These are phyloP conservation scores for Dryocosmus kuriphilus DNA, from an alignment of 2,888 invertebrate genomes.

Conservation along the genomic window DNA sequence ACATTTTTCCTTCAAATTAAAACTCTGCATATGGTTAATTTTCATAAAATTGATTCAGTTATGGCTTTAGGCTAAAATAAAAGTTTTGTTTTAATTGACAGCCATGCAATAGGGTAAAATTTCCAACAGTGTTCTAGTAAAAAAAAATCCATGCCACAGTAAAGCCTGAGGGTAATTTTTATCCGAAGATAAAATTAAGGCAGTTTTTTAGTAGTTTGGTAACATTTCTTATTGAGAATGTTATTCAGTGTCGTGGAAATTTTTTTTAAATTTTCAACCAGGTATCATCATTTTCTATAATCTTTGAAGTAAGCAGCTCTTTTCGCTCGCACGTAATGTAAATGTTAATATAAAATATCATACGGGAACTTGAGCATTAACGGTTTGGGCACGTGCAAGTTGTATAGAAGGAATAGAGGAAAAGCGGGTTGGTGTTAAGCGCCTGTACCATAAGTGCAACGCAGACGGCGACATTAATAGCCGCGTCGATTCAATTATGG, in stretches of 20 bases:
- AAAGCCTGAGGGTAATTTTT: too few species aligned
- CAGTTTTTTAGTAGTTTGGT: too few species aligned
- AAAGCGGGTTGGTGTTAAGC: conserved; percentile 33
- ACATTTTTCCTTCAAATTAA: not conserved
- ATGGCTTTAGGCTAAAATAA: not conserved
- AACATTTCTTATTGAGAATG: too few species aligned
- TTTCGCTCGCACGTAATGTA: not conserved
- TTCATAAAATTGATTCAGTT: not conserved
- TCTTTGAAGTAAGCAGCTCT: too few species aligned
- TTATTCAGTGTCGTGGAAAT: too few species aligned
- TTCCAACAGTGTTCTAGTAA: too few species aligned
- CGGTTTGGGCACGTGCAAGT: conserved; percentile 2
- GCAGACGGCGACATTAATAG: conserved; percentile 57
- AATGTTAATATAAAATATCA: conserved; percentile 13
- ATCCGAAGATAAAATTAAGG: too few species aligned
- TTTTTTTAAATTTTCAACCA: too few species aligned
- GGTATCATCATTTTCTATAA: too few species aligned
- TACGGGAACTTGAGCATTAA: conserved; percentile 1
- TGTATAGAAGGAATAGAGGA: conserved; percentile 16
- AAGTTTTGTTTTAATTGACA: not conserved
- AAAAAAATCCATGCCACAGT: too few species aligned
- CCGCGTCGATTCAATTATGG: conserved; percentile 57
- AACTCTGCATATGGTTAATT: not conserved
- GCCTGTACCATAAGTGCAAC: conserved; percentile 50
- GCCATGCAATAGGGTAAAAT: too few species aligned